Conservation (phyloP, 2,888 invertebrate genomes). For the Ariolimax columbianus region DNA sequence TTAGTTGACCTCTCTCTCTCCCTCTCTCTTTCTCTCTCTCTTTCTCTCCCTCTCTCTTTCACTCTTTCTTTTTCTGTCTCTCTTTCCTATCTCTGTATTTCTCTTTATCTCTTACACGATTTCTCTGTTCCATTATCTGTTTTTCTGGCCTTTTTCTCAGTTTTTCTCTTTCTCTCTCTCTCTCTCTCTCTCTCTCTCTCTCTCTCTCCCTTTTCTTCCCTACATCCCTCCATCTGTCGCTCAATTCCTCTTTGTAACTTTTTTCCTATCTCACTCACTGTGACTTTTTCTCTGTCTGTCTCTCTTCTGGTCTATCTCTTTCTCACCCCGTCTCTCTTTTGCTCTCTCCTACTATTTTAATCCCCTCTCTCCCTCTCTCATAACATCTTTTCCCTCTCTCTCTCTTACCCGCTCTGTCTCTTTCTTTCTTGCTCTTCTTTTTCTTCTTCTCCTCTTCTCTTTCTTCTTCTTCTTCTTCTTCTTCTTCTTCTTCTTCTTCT, state of each 20-base stretch:
- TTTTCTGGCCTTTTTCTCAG: background rate
- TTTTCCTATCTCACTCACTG: too few species aligned
- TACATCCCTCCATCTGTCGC: background rate
- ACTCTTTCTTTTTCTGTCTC: too few species aligned
- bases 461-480: too few species aligned
- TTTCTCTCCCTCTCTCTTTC: too few species aligned
- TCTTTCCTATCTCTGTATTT: too few species aligned
- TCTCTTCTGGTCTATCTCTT: too few species aligned
- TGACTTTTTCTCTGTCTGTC: background rate
- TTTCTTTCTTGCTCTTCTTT: too few species aligned
- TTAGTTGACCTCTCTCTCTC: too few species aligned
- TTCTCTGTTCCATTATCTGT: constrained; percentile 8
- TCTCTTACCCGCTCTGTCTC: too few species aligned
- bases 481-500: too few species aligned
- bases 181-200: background rate
- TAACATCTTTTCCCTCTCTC: background rate
- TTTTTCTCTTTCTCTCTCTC: background rate
- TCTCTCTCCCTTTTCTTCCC: background rate
- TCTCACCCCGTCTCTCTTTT: background rate
- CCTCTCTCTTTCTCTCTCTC: too few species aligned
- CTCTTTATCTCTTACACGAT: background rate
- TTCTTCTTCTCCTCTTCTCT: background rate
- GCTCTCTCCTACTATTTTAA: background rate
- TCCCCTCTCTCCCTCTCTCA: background rate
- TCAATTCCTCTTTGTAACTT: background rate